Evolutionary conservation across 2,888 invertebrate genomes (phyloP).

Genomic region (Erebia epiphron): DNA sequence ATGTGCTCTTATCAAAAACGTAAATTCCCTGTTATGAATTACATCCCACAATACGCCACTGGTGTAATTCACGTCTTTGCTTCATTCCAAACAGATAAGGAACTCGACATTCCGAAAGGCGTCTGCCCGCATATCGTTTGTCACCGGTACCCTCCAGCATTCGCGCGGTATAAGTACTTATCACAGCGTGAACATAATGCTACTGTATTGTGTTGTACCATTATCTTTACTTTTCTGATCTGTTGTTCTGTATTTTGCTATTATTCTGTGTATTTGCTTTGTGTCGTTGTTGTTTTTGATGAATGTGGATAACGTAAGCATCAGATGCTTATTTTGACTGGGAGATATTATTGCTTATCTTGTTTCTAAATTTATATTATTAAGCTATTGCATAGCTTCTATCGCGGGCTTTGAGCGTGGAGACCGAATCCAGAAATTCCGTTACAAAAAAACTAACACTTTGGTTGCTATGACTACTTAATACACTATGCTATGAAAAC

Average conservation of each 20-base stretch:
- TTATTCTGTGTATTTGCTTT: constrained; percentile 12
- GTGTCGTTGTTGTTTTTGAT: constrained; percentile 7
- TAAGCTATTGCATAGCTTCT: too few relatives aligned
- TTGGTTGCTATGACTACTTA: too few relatives aligned
- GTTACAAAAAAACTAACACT: too few relatives aligned
- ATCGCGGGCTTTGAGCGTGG: too few relatives aligned
- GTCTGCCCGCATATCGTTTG: constrained; percentile 78
- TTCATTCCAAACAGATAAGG: constrained; percentile 30
- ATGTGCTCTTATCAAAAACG: constrained; percentile 17
- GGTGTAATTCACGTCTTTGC: constrained; percentile 32
- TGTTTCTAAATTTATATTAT: background rate
- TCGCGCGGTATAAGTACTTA: constrained; percentile 38
- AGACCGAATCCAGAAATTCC: too few relatives aligned
- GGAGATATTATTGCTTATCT: background rate
- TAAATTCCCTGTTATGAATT: constrained; percentile 29
- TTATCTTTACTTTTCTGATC: constrained; percentile 37
- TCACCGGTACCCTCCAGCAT: constrained; percentile 57
- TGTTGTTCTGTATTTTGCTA: constrained; percentile 30
- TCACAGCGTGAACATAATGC: constrained; percentile 35
- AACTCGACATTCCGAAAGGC: constrained; percentile 41
- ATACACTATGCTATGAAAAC: too few relatives aligned
- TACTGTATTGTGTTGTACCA: constrained; percentile 34
- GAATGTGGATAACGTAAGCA: background rate
- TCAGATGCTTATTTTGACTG: background rate
- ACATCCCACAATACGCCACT: constrained; percentile 20